These are phyloP conservation scores for Riparia riparia DNA, from an alignment of 2,113 vertebrate species.

Conservation along the genomic window DNA sequence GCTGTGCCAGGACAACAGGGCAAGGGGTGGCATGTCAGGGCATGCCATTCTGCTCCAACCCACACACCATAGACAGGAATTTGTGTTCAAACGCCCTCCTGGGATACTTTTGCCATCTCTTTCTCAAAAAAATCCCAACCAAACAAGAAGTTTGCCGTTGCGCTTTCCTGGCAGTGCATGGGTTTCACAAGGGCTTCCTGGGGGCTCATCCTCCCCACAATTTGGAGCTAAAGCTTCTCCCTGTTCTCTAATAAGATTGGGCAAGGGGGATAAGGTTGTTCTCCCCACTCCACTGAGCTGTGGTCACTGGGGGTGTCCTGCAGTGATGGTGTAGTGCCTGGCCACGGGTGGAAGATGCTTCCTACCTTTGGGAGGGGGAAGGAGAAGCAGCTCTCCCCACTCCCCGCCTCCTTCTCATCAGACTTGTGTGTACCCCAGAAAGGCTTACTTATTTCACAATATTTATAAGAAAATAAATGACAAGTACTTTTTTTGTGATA, in stretches of 20 bases:
- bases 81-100: background rate
- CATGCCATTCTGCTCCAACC: background rate
- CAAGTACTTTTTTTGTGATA: background rate
- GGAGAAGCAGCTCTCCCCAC: background rate
- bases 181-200: background rate
- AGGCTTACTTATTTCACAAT: background rate
- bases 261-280: background rate
- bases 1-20: background rate
- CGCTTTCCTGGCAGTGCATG: fast-evolving
- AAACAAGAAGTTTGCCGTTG: background rate
- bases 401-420: background rate
- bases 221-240: background rate
- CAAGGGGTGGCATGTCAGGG: background rate
- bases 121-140: background rate
- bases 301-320: background rate
- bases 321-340: fast-evolving
- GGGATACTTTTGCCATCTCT: background rate
- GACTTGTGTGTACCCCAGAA: background rate
- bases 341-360: background rate
- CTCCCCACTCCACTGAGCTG: background rate
- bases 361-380: background rate
- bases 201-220: fast-evolving
- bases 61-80: background rate
- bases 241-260: background rate
- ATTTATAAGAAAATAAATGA: background rate